Evolutionary conservation across 2,888 invertebrate genomes (phyloP).

Genomic region (Helicoverpa assulta): DNA sequence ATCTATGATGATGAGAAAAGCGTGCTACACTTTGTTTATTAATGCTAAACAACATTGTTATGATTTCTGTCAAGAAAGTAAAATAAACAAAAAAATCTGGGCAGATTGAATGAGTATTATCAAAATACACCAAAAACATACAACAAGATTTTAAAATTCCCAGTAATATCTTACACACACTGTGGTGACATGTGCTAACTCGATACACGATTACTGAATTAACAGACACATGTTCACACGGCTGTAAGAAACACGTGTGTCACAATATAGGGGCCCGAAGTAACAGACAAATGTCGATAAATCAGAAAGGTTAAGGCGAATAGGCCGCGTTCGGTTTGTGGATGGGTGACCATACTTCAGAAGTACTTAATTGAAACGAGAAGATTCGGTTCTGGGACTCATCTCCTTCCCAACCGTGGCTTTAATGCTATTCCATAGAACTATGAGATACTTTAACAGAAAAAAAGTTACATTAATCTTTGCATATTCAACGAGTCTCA

Average conservation of each 20-base stretch:
- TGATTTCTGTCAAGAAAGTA: neutral
- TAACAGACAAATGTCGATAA: no score
- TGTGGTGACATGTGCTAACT: constrained; percentile 22
- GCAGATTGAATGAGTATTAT: neutral
- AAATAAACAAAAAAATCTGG: neutral
- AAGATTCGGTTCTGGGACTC: no score
- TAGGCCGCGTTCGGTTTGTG: no score
- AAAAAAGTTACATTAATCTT: no score
- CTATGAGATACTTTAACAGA: no score
- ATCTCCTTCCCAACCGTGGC: no score
- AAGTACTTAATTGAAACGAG: no score
- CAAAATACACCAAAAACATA: neutral
- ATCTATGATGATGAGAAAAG: constrained; percentile 2
- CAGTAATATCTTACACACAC: neutral
- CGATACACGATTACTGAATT: constrained; percentile 47
- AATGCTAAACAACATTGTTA: constrained; percentile 24
- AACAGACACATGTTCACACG: constrained; percentile 33
- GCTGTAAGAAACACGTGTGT: constrained; percentile 28
- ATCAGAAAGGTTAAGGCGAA: no score
- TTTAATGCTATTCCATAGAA: no score
- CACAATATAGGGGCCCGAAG: constrained; percentile 1
- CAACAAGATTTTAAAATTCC: constrained; percentile 5
- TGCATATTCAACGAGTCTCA: no score
- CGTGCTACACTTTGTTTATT: neutral
- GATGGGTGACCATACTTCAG: no score